Percentiles rank a stretch among this genome's conserved stretches.
phyloP scores from a whole-genome alignment of 1,140 invertebrate genomes.

The Drosophila tristis region DNA sequence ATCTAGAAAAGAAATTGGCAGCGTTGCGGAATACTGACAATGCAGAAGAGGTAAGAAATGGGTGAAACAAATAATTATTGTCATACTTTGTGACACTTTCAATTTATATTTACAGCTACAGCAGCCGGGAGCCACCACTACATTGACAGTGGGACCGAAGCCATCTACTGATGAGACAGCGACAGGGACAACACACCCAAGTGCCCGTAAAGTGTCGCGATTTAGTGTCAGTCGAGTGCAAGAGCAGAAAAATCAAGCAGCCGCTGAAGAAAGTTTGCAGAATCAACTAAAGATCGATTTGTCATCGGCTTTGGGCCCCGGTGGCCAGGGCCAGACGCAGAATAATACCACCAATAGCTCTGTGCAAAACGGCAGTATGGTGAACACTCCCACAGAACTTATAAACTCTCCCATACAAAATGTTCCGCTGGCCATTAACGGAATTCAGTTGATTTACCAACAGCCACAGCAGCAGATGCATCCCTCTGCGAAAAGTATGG shows the following conservation, averaged over 20 bases:
- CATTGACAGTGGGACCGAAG: slow-evolving; percentile 36
- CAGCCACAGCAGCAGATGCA: slow-evolving; percentile 29
- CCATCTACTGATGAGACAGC: slow-evolving; percentile 45
- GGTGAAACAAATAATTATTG: not conserved
- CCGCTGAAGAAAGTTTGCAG: slow-evolving; percentile 44
- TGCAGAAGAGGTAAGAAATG: slow-evolving; percentile 52
- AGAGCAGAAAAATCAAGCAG: slow-evolving; percentile 66
- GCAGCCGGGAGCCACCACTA: not conserved
- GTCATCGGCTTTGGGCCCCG: slow-evolving; percentile 39
- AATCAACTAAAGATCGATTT: slow-evolving; percentile 73
- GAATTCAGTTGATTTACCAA: slow-evolving; percentile 69
- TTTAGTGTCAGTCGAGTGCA: slow-evolving; percentile 82
- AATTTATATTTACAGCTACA: slow-evolving; percentile 15
- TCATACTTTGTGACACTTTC: not conserved
- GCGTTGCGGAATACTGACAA: slow-evolving; percentile 74
- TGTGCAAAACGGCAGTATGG: slow-evolving; percentile 63
- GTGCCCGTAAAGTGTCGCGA: slow-evolving; percentile 75
- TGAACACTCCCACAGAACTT: slow-evolving; percentile 72
- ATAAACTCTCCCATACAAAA: slow-evolving; percentile 70
- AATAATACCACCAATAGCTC: slow-evolving; percentile 31
- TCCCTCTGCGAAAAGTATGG: too few relatives aligned
- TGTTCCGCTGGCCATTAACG: slow-evolving; percentile 68
- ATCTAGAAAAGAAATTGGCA: slow-evolving; percentile 81
- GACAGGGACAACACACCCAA: slow-evolving; percentile 16
- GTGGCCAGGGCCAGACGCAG: slow-evolving; percentile 49